Evolutionary conservation across 2,113 vertebrate species (phyloP).

Genomic region (Melanostigma gelatinosum): DNA sequence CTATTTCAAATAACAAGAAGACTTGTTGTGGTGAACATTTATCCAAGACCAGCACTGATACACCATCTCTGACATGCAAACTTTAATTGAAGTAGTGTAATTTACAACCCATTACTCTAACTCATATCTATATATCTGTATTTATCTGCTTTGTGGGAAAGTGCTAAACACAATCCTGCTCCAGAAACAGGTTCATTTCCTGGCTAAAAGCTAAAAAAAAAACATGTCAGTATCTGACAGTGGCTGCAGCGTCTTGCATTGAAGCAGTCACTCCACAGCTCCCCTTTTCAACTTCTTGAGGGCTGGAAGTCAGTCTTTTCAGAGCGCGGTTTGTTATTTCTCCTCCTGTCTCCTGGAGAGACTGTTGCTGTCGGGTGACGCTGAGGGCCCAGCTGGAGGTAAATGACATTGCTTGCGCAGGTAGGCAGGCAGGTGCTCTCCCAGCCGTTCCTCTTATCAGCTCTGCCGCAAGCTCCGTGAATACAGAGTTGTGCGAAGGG

Average conservation of each 20-base stretch:
- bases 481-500: constrained; percentile 33
- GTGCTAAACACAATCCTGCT: constrained; percentile 22
- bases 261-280: neutral
- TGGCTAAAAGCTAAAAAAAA: constrained; percentile 31
- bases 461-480: constrained; percentile 28
- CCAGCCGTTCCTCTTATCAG: constrained; percentile 51
- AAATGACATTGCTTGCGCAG: constrained; percentile 64
- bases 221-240: constrained; percentile 23
- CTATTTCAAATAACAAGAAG: constrained; percentile 1
- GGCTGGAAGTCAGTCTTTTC: constrained; percentile 20
- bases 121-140: neutral
- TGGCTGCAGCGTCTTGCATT: neutral
- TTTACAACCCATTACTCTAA: constrained; percentile 31
- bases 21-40: constrained; percentile 13
- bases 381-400: constrained; percentile 58
- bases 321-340: constrained; percentile 20
- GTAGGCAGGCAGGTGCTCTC: constrained; percentile 22
- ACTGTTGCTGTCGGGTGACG: constrained; percentile 37
- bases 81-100: constrained; percentile 20
- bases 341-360: constrained; percentile 36
- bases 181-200: neutral
- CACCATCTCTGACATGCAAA: constrained; percentile 16
- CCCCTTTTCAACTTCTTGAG: constrained; percentile 23
- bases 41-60: constrained; percentile 13
- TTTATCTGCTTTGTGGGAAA: neutral